Base-by-base conservation (phyloP, 2,888 invertebrate species). In the Dolichomitus sp. region DNA sequence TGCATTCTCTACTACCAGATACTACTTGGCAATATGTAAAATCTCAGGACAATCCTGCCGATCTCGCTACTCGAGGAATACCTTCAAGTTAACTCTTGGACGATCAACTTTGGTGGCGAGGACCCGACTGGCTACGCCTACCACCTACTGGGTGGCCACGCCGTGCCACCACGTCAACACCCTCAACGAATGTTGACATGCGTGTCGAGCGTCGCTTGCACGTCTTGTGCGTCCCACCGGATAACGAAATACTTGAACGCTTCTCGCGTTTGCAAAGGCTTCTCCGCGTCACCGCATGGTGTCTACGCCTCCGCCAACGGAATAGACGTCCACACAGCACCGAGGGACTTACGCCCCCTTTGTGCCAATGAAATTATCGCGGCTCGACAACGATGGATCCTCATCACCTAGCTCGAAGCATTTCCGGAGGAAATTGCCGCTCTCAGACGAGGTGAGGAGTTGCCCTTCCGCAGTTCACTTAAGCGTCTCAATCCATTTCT, bases 351-450 rank as follows among this genome's bases (percentile, higher is more conserved):
- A 61, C 61, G 61, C 2, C 17, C 50, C 50, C 66, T 66, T 30
- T 2, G 50, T 50, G 48, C 50, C 7, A 14, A 27, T 11, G 50
- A 50, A 50, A 33, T 66, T 30, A n/a, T 17, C 7, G 50, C 30
- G n/a, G 50, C 66, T 9, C 50, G 66, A 14, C 33, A 48, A 33
- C 66, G 50, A n/a, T 66, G 66, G 66, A 30, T 66, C 2, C 17
- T 50, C 11, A n/a, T 66, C 6, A 66, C 66, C 2, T 45, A 48
- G n/a, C 23, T 3, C n/a, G 66, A 48, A 11, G 7, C 27, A 3
- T 66, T 50, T 30, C 50, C n/a, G n/a, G n/a, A n/a, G n/a, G n/a
- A n/a, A n/a, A n/a, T n/a, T n/a, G n/a, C n/a, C n/a, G n/a, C n/a
- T n/a, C n/a, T n/a, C n/a, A n/a, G n/a, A n/a, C n/a, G n/a, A n/a